Percentiles rank a stretch among this genome's conserved stretches.
These are phyloP conservation scores for Arctia plantaginis DNA, from an alignment of 2,888 invertebrate species.

Conservation along the genomic window DNA sequence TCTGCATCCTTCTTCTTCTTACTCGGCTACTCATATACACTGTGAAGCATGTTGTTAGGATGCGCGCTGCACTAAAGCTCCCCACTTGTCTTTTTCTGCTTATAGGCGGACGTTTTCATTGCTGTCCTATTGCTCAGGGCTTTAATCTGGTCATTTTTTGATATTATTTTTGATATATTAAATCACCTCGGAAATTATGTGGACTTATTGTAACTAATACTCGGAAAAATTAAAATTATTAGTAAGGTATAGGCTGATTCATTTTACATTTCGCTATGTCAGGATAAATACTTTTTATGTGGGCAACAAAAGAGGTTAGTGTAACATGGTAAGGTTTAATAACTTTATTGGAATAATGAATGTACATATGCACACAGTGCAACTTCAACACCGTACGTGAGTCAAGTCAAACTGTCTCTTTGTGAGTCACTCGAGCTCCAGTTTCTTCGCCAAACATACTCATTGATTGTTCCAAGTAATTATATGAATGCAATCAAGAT, in stretches of 20 bases:
- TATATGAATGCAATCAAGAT: slow-evolving; percentile 30
- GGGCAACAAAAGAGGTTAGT: slow-evolving; percentile 40
- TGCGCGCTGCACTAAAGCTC: background rate
- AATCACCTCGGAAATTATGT: background rate
- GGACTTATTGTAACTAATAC: background rate
- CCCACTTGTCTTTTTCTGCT: background rate
- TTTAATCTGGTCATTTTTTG: background rate
- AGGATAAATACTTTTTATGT: slow-evolving; percentile 9
- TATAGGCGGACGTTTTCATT: too few relatives aligned
- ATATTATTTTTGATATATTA: background rate
- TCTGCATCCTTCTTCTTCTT: background rate
- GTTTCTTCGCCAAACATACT: slow-evolving; percentile 51
- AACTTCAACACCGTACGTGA: slow-evolving; percentile 35
- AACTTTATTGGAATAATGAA: slow-evolving; percentile 45
- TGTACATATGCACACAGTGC: slow-evolving; percentile 31
- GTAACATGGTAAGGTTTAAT: slow-evolving; percentile 38
- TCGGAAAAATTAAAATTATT: background rate
- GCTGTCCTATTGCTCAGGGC: too few relatives aligned
- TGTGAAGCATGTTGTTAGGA: background rate
- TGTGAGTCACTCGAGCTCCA: slow-evolving; percentile 49
- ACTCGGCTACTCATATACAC: too few relatives aligned
- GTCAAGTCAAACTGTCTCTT: slow-evolving; percentile 38
- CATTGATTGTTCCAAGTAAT: slow-evolving; percentile 38
- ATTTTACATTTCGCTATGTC: slow-evolving; percentile 20
- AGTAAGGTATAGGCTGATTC: slow-evolving; percentile 4